Conservation (phyloP, 2,888 invertebrate genomes). For the Tridacna gigas region DNA sequence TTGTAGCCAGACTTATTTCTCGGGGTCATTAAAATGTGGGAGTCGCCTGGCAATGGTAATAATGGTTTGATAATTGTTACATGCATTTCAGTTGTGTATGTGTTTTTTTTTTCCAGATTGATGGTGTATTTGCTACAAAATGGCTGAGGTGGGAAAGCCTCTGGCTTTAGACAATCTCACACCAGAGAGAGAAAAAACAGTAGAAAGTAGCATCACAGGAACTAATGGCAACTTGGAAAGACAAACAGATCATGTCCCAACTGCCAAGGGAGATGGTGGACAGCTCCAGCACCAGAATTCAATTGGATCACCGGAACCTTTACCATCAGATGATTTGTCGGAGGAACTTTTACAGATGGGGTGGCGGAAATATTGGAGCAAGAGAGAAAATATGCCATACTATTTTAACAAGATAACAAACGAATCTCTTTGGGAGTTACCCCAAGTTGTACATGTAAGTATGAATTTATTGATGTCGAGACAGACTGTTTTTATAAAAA, state of each 20-base stretch:
- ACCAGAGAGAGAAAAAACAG: slow-evolving; percentile 6
- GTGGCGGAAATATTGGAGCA: slow-evolving; percentile 99
- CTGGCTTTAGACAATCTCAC: not conserved
- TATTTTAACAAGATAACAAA: slow-evolving; percentile 98
- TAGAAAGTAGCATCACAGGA: not conserved
- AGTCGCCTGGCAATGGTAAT: too few relatives aligned
- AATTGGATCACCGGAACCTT: slow-evolving; percentile 66
- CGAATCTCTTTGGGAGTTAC: slow-evolving; percentile 99
- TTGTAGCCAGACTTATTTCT: too few relatives aligned
- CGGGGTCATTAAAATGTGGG: too few relatives aligned
- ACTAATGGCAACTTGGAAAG: slow-evolving; percentile 29
- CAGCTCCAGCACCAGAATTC: slow-evolving; percentile 51
- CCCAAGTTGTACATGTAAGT: slow-evolving; percentile 86
- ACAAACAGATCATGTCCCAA: slow-evolving; percentile 2
- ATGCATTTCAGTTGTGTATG: too few relatives aligned
- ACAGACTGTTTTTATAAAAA: too few relatives aligned
- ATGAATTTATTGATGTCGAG: too few relatives aligned
- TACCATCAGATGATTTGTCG: slow-evolving; percentile 86
- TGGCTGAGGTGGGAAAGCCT: slow-evolving; percentile 48
- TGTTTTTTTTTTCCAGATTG: slow-evolving; percentile 20
- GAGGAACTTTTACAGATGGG: slow-evolving; percentile 92
- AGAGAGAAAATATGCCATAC: slow-evolving; percentile 96
- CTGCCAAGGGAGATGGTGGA: slow-evolving; percentile 4
- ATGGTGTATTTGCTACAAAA: slow-evolving; percentile 21
- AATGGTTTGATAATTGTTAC: too few relatives aligned